These are phyloP conservation scores for Scolopax rusticola DNA, from an alignment of 2,797 vertebrate genomes.

Conservation along the genomic window DNA sequence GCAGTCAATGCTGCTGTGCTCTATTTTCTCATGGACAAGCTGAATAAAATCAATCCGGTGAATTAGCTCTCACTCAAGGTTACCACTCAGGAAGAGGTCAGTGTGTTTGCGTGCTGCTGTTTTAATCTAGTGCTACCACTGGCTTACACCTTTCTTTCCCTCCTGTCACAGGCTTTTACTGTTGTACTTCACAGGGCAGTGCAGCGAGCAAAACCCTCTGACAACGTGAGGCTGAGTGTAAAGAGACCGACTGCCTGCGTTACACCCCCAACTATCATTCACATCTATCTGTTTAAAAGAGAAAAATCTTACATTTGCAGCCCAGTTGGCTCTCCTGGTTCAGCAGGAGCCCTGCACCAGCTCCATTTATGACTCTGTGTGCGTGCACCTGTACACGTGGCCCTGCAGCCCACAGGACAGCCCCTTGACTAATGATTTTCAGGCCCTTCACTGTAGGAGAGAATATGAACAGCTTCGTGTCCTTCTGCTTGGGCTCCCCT, in stretches of 20 bases:
- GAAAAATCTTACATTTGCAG: constrained; percentile 80
- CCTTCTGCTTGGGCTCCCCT: background rate
- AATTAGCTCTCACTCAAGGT: constrained; percentile 86
- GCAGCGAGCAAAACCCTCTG: constrained; percentile 76
- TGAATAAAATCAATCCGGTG: constrained; percentile 90
- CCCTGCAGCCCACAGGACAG: background rate
- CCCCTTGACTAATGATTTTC: background rate
- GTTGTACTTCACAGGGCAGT: constrained; percentile 86
- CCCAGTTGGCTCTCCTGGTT: constrained; percentile 83
- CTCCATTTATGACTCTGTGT: background rate
- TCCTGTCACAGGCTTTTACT: constrained; percentile 81
- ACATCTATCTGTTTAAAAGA: constrained; percentile 83
- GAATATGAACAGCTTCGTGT: background rate
- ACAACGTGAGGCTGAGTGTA: constrained; percentile 78
- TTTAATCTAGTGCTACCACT: constrained; percentile 30
- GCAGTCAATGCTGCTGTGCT: constrained; percentile 83
- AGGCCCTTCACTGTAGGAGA: background rate
- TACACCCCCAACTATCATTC: constrained; percentile 84
- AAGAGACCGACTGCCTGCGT: constrained; percentile 80
- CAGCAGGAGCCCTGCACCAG: accelerated
- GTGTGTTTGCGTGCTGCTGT: background rate
- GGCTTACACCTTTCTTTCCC: background rate
- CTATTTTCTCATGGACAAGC: constrained; percentile 86
- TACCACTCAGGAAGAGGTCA: constrained; percentile 63
- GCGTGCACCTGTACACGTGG: accelerated